Percentiles rank a stretch among this genome's conserved stretches.
Evolutionary conservation across 2,888 invertebrate genomes (phyloP).

Genomic region (Machimus rusticus): DNA sequence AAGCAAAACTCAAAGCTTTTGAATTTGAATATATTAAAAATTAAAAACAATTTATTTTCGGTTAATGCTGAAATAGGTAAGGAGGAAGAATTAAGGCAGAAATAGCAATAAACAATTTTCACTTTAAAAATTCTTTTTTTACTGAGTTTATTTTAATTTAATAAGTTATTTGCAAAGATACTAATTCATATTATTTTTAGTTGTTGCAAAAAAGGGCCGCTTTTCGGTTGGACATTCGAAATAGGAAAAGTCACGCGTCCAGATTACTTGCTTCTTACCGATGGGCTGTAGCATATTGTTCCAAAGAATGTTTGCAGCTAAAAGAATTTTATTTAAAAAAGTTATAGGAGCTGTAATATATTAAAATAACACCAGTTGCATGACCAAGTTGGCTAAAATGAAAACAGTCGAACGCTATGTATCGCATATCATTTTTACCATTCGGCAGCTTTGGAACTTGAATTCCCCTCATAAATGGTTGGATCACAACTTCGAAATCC

Average conservation of each 20-base stretch:
- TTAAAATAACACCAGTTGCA: conserved; percentile 63
- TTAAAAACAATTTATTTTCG: background rate
- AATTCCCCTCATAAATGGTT: conserved; percentile 64
- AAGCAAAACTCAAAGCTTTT: too few relatives aligned
- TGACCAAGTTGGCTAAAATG: conserved; percentile 70
- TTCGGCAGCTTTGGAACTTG: conserved; percentile 60
- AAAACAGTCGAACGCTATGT: conserved; percentile 70
- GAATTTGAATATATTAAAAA: background rate
- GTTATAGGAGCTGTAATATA: background rate
- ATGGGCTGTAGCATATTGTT: conserved; percentile 69
- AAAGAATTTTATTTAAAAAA: background rate
- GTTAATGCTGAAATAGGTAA: too few relatives aligned
- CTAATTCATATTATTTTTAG: conserved; percentile 51
- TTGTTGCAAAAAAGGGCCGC: conserved; percentile 57
- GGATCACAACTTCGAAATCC: conserved; percentile 68
- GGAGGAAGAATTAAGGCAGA: too few relatives aligned
- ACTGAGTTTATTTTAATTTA: too few relatives aligned
- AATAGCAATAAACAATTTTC: too few relatives aligned
- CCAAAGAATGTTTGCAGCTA: conserved; percentile 68
- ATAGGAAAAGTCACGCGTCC: conserved; percentile 52
- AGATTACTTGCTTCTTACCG: conserved; percentile 62
- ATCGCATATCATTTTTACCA: conserved; percentile 64
- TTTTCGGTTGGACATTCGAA: conserved; percentile 58
- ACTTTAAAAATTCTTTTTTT: too few relatives aligned
- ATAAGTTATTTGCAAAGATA: background rate